A percentile compares a stretch with the other conserved stretches of the same genome.
Conservation (phyloP, 2,113 vertebrate genomes). For the Himantopus leucocephalus region DNA sequence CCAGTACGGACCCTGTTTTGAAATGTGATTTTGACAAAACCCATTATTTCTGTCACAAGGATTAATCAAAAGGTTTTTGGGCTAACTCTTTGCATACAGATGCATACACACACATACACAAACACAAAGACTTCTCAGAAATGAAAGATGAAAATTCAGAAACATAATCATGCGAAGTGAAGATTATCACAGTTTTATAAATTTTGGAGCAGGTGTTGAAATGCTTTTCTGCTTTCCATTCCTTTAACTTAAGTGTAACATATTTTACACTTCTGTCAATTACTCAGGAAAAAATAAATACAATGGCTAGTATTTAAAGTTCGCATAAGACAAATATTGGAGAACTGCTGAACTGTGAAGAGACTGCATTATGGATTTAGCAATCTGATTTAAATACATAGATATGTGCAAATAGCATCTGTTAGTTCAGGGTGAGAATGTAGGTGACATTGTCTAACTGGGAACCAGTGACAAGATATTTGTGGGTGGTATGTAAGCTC, state of each 20-base stretch:
- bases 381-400: not conserved
- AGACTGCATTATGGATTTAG: not conserved
- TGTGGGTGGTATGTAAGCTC: not conserved
- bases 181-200: not conserved
- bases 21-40: not conserved
- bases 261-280: not conserved
- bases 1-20: not conserved
- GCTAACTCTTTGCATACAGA: not conserved
- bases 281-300: not conserved
- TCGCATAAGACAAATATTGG: not conserved
- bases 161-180: not conserved
- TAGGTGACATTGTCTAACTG: not conserved
- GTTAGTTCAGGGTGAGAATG: not conserved
- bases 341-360: not conserved
- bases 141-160: not conserved
- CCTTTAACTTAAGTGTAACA: not conserved
- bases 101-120: not conserved
- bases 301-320: not conserved
- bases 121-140: not conserved
- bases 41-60: not conserved
- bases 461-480: not conserved
- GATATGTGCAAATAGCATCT: not conserved
- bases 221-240: not conserved
- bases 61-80: not conserved
- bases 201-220: not conserved